Evolutionary conservation across 2,888 invertebrate genomes (phyloP).

Genomic region (Anodontia alba): DNA sequence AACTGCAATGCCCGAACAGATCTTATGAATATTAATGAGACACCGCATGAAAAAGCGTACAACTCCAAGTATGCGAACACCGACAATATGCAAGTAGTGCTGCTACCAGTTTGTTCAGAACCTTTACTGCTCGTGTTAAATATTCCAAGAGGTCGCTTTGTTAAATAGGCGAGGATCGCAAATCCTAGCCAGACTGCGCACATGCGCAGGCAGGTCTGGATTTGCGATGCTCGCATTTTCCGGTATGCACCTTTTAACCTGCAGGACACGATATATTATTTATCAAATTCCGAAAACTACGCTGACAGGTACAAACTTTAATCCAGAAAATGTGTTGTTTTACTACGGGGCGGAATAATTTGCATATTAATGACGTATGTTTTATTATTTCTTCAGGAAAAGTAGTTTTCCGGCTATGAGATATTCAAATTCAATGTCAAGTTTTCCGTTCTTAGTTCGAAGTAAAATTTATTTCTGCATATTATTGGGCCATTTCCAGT

Average conservation of each 20-base stretch:
- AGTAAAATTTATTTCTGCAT: too few relatives aligned
- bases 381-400: background rate
- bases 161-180: background rate
- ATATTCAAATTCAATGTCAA: slow-evolving; percentile 1
- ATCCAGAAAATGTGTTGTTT: slow-evolving; percentile 13
- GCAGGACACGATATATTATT: background rate
- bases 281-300: background rate
- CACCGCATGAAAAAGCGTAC: too few relatives aligned
- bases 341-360: slow-evolving; percentile 2
- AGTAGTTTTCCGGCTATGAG: background rate
- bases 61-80: too few relatives aligned
- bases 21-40: too few relatives aligned
- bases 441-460: too few relatives aligned
- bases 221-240: background rate
- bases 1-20: background rate
- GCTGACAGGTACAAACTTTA: background rate
- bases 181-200: background rate
- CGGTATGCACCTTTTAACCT: too few relatives aligned
- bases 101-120: too few relatives aligned
- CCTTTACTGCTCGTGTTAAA: too few relatives aligned
- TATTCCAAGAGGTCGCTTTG: too few relatives aligned
- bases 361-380: background rate
- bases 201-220: background rate
- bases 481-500: background rate
- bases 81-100: too few relatives aligned